Base-by-base conservation (phyloP, 2,797 vertebrate species). In the Zalophus californianus region DNA sequence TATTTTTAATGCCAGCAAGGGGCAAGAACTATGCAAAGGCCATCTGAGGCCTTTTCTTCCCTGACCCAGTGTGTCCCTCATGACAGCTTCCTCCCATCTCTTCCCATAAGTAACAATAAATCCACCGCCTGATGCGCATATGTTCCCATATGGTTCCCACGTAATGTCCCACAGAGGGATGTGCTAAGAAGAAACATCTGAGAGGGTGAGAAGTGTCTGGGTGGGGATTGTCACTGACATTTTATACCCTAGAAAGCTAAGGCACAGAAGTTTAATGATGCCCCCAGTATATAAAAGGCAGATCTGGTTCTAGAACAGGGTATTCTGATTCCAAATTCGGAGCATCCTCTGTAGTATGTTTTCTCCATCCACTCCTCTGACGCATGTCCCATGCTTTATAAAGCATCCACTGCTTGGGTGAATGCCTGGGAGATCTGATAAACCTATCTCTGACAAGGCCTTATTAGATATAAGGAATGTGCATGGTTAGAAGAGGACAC, bases 121-220 rank as follows among this genome's bases (percentile, higher is more conserved):
- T 32, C 16, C 52, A 6, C 16, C 3, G 0, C 29, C 35, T 27
- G 32, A 18, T 52, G 79, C 20, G 25, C 2, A 0, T 38, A 13
- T 54, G 16, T 23, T 52, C n/a, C 48, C 84, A 5, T n/a, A 25
- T 7, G 25, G 4, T 77, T 90, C 91, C 58, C 48, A 87, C 83
- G 50, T 44, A 21, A 41, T 8, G 25, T 58, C 9, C 38, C 6
- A 1, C 14, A 41, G 48, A 86, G 29, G 50, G n/a, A 10, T 27
- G 50, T 32, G 18, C 48, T 68, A 56, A 72, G 20, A 66, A 32
- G 35, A 50, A 32, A 66, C n/a, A 29, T 62, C 25, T 60, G 41
- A 80, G 56, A 89, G 12, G 7, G 12, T 50, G 54, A 32, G 21
- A 79, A 5, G 29, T 29, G 2, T 0, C 21, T 50, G 52, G 27